Evolutionary conservation across 2,113 vertebrate genomes (phyloP), one percentile per base, ranked within the genome.

Genomic region (Poecile atricapillus): DNA sequence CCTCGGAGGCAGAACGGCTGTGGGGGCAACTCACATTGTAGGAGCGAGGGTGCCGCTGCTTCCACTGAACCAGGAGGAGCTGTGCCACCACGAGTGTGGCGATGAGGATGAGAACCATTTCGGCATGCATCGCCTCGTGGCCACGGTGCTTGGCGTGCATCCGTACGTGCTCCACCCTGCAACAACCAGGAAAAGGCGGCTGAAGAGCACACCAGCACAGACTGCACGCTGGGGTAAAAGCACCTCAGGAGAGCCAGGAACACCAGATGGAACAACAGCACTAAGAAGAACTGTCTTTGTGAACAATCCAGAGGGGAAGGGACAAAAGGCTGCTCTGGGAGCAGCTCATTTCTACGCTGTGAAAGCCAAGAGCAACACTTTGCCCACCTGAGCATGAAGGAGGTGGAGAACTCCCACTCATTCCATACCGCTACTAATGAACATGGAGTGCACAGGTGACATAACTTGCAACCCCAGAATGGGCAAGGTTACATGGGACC

Each of bases 21-120:
- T 10, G 5, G 28, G 64, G 58, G n/a, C 62, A 44, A 87, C 99
- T 99, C 95, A 99, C 99, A 14, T 99, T 99, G 98, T 99, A 99
- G 85, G 99, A 99, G 91, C 99, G 99, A 43, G 99, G 97, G 85
- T 99, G 99, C 90, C 99, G 98, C 98, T 99, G 99, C 64, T 99
- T 99, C 99, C 99, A 99, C 97, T 99, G 99, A 3, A 99, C 99
- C 44, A 99, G 97, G 74, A 99, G 98, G 22, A 99, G 98, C 97
- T 99, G 99, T 15, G 99, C 99, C 43, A 99, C 97, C 74, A 99
- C 99, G 21, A 99, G 97, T 0, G 99, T 99, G 97, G 99, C 99
- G 0, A 99, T 99, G 70, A 99, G 99, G 97, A 99, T 99, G 84
- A 99, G 99, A 43, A 99, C 99, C 99, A 99, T 99, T 89, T 99